phyloP scores from a whole-genome alignment of 2,797 vertebrate genomes.

The Enteromius unitaeniatus region DNA sequence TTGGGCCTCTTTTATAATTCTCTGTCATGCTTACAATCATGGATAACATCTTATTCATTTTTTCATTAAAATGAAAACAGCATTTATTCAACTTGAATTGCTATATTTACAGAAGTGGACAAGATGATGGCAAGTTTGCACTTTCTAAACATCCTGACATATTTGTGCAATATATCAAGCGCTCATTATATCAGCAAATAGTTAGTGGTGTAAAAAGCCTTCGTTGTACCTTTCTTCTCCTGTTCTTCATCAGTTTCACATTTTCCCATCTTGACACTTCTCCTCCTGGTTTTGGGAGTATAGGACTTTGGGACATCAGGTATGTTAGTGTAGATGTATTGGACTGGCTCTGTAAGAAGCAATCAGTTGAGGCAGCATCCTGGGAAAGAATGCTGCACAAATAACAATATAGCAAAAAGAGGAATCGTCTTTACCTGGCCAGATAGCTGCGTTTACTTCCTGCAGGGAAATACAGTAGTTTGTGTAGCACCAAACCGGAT shows the following conservation, averaged over 20 bases:
- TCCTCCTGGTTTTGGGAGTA: slow-evolving; percentile 74
- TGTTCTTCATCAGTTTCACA: slow-evolving; percentile 72
- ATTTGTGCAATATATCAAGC: slow-evolving; percentile 1
- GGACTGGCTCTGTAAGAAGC: slow-evolving; percentile 78
- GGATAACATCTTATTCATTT: background rate
- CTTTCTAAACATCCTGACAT: slow-evolving; percentile 20
- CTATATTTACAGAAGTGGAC: slow-evolving; percentile 44
- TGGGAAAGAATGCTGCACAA: slow-evolving; percentile 2
- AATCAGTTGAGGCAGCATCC: slow-evolving; percentile 20
- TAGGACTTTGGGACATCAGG: slow-evolving; percentile 80
- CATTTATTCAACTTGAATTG: slow-evolving; percentile 48
- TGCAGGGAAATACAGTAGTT: slow-evolving; percentile 76
- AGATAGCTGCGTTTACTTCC: slow-evolving; percentile 84
- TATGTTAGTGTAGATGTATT: slow-evolving; percentile 80
- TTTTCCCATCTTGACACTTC: slow-evolving; percentile 57
- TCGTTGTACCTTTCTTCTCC: slow-evolving; percentile 84
- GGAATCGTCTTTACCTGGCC: slow-evolving; percentile 80
- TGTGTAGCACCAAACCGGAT: slow-evolving; percentile 61
- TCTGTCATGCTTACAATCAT: slow-evolving; percentile 1
- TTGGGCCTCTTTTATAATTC: background rate
- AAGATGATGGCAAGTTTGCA: slow-evolving; percentile 29
- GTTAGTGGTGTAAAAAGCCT: background rate
- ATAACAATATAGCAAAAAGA: background rate
- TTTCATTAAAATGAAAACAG: slow-evolving; percentile 34
- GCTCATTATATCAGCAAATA: background rate